These are phyloP conservation scores for Conger conger DNA, from an alignment of 2,113 vertebrate genomes.

Conservation along the genomic window DNA sequence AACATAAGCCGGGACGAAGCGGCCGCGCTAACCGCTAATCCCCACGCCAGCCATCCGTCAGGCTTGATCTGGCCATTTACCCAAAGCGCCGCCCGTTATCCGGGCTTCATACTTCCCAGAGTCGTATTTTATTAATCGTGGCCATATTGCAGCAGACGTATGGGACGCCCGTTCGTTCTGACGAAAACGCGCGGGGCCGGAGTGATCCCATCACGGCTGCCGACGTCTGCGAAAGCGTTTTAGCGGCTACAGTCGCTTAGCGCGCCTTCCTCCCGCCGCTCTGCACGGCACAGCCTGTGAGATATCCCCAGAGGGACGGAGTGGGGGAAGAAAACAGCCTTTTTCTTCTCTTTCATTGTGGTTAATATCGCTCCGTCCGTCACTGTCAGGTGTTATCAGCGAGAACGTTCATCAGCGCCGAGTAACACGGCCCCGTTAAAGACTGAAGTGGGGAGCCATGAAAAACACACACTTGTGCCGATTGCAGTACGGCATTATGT, in stretches of 20 bases:
- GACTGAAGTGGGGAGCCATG: not conserved
- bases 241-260: not conserved
- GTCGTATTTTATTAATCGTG: not conserved
- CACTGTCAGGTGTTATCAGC: not conserved
- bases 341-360: not conserved
- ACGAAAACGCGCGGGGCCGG: not conserved
- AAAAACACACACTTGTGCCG: not conserved
- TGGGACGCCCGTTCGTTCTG: not conserved
- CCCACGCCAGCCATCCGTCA: not conserved
- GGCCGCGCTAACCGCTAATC: not conserved
- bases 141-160: not conserved
- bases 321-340: not conserved
- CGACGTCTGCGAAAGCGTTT: not conserved
- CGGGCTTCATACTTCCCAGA: not conserved
- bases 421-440: not conserved
- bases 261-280: not conserved
- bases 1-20: not conserved
- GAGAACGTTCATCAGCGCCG: not conserved
- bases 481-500: not conserved
- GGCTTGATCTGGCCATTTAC: not conserved
- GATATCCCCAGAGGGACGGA: not conserved
- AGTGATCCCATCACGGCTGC: not conserved
- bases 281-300: not conserved
- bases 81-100: not conserved
- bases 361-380: not conserved